These are phyloP conservation scores for Telenomus remus DNA, from an alignment of 1,140 invertebrate genomes.

Conservation along the genomic window DNA sequence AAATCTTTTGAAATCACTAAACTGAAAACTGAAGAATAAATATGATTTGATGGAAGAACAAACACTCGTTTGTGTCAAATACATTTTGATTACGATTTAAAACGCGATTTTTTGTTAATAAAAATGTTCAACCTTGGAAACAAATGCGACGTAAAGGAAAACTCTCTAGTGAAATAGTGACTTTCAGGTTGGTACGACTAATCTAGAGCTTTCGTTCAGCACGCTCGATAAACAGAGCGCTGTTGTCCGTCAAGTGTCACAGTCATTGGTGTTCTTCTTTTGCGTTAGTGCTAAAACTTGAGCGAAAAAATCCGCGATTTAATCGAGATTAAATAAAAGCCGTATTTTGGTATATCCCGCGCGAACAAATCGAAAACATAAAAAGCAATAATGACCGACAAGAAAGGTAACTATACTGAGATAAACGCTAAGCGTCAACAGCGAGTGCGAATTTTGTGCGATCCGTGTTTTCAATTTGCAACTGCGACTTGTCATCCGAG, in stretches of 20 bases:
- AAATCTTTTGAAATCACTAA: no score
- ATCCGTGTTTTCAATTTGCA: slow-evolving; percentile 65
- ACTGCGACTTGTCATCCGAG: slow-evolving; percentile 64
- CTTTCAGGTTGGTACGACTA: slow-evolving; percentile 16
- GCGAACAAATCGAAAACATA: slow-evolving; percentile 72
- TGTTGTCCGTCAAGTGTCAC: slow-evolving; percentile 69
- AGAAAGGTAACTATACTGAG: slow-evolving; percentile 75
- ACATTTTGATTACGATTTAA: no score
- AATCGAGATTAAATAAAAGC: slow-evolving; percentile 63
- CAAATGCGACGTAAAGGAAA: background rate
- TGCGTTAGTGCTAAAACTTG: slow-evolving; percentile 63
- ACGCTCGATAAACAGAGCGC: slow-evolving; percentile 69
- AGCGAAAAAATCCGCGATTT: slow-evolving; percentile 60
- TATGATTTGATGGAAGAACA: no score
- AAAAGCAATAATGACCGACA: slow-evolving; percentile 76
- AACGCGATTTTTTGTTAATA: no score
- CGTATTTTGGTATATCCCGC: slow-evolving; percentile 67
- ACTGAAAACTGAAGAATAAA: no score
- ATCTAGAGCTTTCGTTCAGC: slow-evolving; percentile 17
- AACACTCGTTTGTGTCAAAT: no score
- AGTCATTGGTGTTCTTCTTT: slow-evolving; percentile 64
- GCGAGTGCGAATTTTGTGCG: slow-evolving; percentile 55
- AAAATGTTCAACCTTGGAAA: background rate
- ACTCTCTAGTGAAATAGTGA: background rate
- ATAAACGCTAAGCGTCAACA: slow-evolving; percentile 55